Evolutionary conservation across 2,113 vertebrate species (phyloP), one percentile per base, ranked within the genome.

Genomic region (Arothron firmamentum): DNA sequence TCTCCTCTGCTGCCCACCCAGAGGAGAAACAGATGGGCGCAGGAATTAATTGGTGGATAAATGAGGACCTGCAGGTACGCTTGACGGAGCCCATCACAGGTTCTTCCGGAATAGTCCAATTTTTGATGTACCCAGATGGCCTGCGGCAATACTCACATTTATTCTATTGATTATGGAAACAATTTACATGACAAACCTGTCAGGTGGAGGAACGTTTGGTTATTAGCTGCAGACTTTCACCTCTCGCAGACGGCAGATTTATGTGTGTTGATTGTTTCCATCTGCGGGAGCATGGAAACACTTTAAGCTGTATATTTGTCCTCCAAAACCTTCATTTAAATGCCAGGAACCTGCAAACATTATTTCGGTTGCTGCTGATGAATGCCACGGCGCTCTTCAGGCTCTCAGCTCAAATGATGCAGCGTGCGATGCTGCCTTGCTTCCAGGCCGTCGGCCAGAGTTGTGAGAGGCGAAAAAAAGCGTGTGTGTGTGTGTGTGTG

Each of bases 31-130:
- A 82, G 79, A 84, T 80, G 84, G 79, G 53, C 50, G 31, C 67
- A 74, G 64, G 65, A 79, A 82, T 72, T 55, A 74, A 78, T 70
- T 72, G 80, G 64, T 61, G 52, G 65, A 63, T 64, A 45, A 86
- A 72, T 54, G 59, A 67, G 43, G 31, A 52, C 21, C 69, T 69
- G 66, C 58, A 68, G 66, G 68, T 69, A 62, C 31, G 67, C 61
- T 48, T 45, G 56, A 66, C 49, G 56, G 10, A n/a, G 12, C 61
- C 55, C 54, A 56, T 51, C 56, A 47, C 34, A 38, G 6, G 43
- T 74, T 59, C 16, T 63, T 21, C 20, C 23, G 52, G 28, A 64
- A 65, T 41, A 20, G 10, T 58, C n/a, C 8, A 13, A 1, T 38
- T 38, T 54, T 3, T 52, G 55, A 34, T 25, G 11, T 11, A 8